Evolutionary conservation across 2,888 invertebrate species (phyloP).

Genomic region (Rapana venosa): DNA sequence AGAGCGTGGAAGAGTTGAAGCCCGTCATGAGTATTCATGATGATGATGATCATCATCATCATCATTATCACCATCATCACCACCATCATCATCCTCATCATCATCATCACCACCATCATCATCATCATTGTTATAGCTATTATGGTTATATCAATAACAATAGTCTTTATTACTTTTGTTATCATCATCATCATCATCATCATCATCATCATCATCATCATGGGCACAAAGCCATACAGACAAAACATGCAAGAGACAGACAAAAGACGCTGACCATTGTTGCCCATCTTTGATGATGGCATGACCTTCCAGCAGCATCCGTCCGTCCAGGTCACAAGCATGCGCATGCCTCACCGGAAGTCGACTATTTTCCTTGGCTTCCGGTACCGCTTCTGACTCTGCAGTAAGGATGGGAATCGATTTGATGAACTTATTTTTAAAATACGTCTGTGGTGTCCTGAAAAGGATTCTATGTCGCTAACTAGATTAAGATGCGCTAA

Average conservation of each 20-base stretch:
- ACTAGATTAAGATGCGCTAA: too few species aligned
- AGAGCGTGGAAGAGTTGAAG: too few species aligned
- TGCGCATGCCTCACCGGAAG: conserved; percentile 1
- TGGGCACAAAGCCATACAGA: not conserved
- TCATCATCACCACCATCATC: not conserved
- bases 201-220: not conserved
- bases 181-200: not conserved
- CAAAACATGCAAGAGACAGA: not conserved
- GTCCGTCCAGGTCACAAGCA: conserved; percentile 31
- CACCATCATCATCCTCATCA: not conserved
- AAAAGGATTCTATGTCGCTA: not conserved
- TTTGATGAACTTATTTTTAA: too few species aligned
- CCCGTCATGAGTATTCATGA: not conserved
- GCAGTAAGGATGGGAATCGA: not conserved
- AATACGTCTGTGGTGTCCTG: too few species aligned
- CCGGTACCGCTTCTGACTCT: not conserved
- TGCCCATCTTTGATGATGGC: conserved; percentile 26
- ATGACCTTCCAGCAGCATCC: conserved; percentile 47
- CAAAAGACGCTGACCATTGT: conserved; percentile 36
- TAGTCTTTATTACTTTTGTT: not conserved
- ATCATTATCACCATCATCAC: not conserved
- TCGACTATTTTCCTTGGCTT: too few species aligned
- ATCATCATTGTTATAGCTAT: not conserved
- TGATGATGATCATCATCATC: not conserved
- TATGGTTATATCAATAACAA: not conserved